These are phyloP conservation scores for Cheilosia urbana DNA, from an alignment of 2,888 invertebrate species.

Conservation along the genomic window DNA sequence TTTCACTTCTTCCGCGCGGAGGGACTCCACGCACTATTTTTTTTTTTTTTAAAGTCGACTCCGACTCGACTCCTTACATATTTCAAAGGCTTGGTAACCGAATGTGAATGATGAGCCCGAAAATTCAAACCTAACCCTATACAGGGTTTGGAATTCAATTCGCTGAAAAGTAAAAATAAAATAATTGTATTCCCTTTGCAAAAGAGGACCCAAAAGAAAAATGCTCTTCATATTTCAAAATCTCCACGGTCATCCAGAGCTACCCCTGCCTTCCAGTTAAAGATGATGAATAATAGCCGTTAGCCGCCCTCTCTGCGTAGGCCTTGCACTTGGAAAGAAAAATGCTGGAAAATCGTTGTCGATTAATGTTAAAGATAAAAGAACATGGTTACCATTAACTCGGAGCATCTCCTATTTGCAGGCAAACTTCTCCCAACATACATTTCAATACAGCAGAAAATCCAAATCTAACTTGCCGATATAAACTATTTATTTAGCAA, in stretches of 20 bases:
- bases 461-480: not conserved
- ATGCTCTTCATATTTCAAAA: slow-evolving; percentile 8
- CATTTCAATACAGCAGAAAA: slow-evolving; percentile 1
- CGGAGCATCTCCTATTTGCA: too few species aligned
- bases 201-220: not conserved
- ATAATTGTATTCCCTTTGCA: not conserved
- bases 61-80: too few species aligned
- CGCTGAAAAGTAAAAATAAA: too few species aligned
- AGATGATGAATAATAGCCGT: slow-evolving; percentile 45
- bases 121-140: too few species aligned
- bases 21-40: too few species aligned
- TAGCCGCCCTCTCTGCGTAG: slow-evolving; percentile 22
- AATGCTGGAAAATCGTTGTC: slow-evolving; percentile 19
- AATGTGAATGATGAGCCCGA: too few species aligned
- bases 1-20: too few species aligned
- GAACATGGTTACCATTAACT: slow-evolving; percentile 15
- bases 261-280: slow-evolving; percentile 16
- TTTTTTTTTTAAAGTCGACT: too few species aligned
- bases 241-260: not conserved
- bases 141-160: too few species aligned
- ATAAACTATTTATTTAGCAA: slow-evolving; percentile 41
- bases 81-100: too few species aligned
- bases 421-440: too few species aligned
- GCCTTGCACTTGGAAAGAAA: not conserved
- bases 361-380: slow-evolving; percentile 26